These are phyloP conservation scores for Gorsachius magnificus DNA, from an alignment of 2,797 vertebrate genomes.

Conservation along the genomic window DNA sequence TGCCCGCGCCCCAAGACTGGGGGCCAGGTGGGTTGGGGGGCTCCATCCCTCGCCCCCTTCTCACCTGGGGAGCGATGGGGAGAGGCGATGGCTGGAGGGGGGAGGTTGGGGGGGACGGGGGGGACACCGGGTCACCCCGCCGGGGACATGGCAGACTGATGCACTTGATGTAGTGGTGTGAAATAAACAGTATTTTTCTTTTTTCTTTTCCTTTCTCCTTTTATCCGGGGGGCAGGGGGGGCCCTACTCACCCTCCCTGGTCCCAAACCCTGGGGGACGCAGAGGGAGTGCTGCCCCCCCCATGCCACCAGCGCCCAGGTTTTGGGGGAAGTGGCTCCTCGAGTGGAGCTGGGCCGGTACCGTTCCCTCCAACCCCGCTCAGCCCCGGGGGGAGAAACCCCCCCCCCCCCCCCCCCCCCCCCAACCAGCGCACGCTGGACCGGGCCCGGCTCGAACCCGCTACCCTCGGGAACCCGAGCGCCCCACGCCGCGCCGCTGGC, in stretches of 20 bases:
- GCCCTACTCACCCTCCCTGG: fast-evolving
- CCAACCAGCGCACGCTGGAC: not conserved
- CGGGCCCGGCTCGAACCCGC: not conserved
- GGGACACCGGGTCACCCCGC: not conserved
- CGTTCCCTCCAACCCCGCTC: too few species aligned
- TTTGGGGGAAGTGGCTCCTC: not conserved
- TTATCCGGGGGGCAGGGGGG: not conserved
- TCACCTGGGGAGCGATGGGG: fast-evolving
- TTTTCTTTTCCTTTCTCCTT: constrained; percentile 6
- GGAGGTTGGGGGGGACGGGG: not conserved
- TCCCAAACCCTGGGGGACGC: not conserved
- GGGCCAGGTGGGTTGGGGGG: not conserved
- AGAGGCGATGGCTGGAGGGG: not conserved
- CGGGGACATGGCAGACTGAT: not conserved
- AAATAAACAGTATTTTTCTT: constrained; percentile 63
- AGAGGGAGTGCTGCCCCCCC: too few species aligned
- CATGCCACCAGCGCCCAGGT: not conserved
- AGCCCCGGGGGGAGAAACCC: not conserved
- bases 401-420: too few species aligned
- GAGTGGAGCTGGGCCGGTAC: not conserved
- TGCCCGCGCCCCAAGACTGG: not conserved
- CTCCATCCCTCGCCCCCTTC: not conserved
- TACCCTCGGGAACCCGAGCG: fast-evolving
- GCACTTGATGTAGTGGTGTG: constrained; percentile 55
- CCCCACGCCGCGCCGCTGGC: not conserved